Conservation (phyloP, 2,113 vertebrate species). For the Cyrtonyx montezumae region DNA sequence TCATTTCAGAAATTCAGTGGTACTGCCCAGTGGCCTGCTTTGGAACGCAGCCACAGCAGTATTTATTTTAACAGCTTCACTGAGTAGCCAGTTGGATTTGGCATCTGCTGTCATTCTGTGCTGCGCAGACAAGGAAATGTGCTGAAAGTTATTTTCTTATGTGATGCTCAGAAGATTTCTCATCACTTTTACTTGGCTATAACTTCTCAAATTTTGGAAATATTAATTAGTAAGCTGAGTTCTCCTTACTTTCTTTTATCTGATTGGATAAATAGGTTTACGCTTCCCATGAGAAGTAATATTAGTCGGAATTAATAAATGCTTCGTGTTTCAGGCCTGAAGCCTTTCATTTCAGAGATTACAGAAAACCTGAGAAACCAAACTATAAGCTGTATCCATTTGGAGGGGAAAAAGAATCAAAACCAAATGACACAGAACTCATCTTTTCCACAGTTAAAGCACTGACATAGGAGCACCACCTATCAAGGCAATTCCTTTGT, state of each 20-base stretch:
- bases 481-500: neutral
- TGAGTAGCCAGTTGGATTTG: neutral
- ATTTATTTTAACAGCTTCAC: neutral
- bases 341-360: neutral
- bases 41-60: neutral
- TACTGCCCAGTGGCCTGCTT: neutral
- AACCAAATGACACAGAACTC: neutral
- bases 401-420: neutral
- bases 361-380: constrained; percentile 1
- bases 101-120: neutral
- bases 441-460: neutral
- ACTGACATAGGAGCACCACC: neutral
- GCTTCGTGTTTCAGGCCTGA: neutral
- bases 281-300: neutral
- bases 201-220: constrained; percentile 44
- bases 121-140: neutral
- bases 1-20: neutral
- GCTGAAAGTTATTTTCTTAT: neutral
- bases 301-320: constrained; percentile 1
- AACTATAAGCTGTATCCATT: accelerated
- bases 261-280: neutral
- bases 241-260: neutral
- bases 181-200: neutral
- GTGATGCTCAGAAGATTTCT: neutral
- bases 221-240: neutral